Evolutionary conservation across 2,113 vertebrate genomes (phyloP), one percentile per base, ranked within the genome.

Genomic region (Paedocypris sp.): DNA sequence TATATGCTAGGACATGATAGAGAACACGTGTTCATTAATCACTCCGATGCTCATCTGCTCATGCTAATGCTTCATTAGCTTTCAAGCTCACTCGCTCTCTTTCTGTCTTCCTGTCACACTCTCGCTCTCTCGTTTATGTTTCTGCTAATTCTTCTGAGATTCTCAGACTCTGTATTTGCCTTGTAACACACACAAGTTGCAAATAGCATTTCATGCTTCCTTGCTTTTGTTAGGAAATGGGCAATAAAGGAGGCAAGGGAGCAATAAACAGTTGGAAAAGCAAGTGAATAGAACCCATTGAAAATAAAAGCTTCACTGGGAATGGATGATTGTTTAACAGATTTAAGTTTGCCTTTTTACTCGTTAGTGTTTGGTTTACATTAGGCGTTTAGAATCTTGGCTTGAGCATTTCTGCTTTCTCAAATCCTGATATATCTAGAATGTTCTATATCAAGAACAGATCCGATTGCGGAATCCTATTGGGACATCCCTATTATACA

Each of bases 171-270:
- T 18, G 26, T 29, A 39, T 57, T 68, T 57, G 56, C 35, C 26
- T 15, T 32, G 53, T 11, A 16, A 16, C 46, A 41, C 35, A 25
- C 3, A 5, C 35, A 43, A 45, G 33, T 68, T 68, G 23, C 15
- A 28, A 32, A 20, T 22, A 25, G 47, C 62, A 62, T 31, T 31
- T 47, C 31, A 26, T 52, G 35, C 52, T 62, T 58, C 25, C 32
- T 58, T 58, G 38, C 64, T 46, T 70, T 66, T 66, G 63, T 70
- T 57, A 23, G 12, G 31, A 9, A 54, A 59, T 53, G 26, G 52
- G 25, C 64, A 33, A 28, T 62, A 52, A 59, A 63, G 56, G 32
- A 39, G 31, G 10, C 16, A 54, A 63, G 38, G 51, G 33, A 46
- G 38, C 10, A 52, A 38, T 45, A 41, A 68, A 38, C 11, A 23